Base-by-base conservation (phyloP, 2,113 vertebrate genomes). In the Brachionichthys hirsutus region DNA sequence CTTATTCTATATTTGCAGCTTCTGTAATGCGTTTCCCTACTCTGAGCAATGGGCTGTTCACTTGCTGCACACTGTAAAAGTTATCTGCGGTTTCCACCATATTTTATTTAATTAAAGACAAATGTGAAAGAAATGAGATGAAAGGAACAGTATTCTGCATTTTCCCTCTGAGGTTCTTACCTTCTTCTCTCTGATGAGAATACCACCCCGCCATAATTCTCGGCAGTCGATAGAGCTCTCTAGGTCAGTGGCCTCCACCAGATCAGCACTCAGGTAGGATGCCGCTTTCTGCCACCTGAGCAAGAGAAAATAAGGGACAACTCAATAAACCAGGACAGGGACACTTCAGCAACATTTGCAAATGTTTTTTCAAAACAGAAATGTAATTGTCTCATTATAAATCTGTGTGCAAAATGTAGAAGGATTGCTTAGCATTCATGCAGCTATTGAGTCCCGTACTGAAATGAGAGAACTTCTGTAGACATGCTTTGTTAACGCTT, bases 151-250 rank as follows among this genome's bases (percentile, higher is more conserved):
- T 30, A 30, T 30, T 30, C 24, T 30, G 24, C 24, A 30, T 30
- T 30, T 30, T 8, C 24, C 24, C 24, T 30, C 38, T 48, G 16
- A 51, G 17, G 4, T 36, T 5, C 44, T 77, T 68, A 89, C 88
- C 81, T 85, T 89, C 50, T 73, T 89, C 67, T 89, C 88, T 74
- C 83, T 87, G 75, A 89, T 38, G 17, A 83, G 19, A 67, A 89
- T 54, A 6, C 80, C 17, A 2, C 88, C 88, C 35, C 88, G 83
- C 88, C 88, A 89, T 8, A 82, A 22, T 56, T 87, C 86, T n/a
- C 50, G 61, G 15, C 41, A 20, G 67, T 79, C 49, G 0, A 88
- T 46, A 19, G 72, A 85, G 47, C 19, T 41, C 40, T 65, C 53
- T 14, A 87, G 17, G 6, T 68, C 53, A 57, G 47, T 19, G 16